These are phyloP conservation scores for Danio tinwini DNA, from an alignment of 2,797 vertebrate genomes.

Conservation along the genomic window DNA sequence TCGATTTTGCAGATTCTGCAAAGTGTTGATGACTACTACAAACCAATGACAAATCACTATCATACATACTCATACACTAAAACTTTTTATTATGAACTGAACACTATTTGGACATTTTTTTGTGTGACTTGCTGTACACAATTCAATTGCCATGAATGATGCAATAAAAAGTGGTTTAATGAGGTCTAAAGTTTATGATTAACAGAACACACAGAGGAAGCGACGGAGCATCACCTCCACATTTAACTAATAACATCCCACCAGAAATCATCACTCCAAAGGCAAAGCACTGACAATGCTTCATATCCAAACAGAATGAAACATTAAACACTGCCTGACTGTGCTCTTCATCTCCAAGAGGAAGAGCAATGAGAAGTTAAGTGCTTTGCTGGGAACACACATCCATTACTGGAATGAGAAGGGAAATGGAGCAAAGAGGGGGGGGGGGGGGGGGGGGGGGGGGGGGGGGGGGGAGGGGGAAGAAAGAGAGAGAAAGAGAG, in stretches of 20 bases:
- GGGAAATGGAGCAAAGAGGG: background rate
- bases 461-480: no score
- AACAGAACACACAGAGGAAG: background rate
- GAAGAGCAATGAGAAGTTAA: constrained; percentile 17
- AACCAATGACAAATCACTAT: no score
- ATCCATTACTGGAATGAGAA: background rate
- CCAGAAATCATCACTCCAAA: background rate
- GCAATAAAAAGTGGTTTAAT: constrained; percentile 6
- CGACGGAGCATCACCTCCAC: background rate
- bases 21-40: no score
- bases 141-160: background rate
- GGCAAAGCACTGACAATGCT: background rate
- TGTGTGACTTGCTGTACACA: background rate
- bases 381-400: constrained; percentile 1
- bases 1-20: no score
- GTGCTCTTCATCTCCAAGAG: constrained; percentile 7
- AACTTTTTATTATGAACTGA: no score
- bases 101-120: background rate
- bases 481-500: background rate
- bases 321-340: constrained; percentile 11
- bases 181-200: constrained; percentile 4
- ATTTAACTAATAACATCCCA: constrained; percentile 5
- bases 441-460: no score
- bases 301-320: constrained; percentile 3
- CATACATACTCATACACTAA: no score